These are phyloP conservation scores for Trachelus troglodyta DNA, from an alignment of 2,888 invertebrate species.

Conservation along the genomic window DNA sequence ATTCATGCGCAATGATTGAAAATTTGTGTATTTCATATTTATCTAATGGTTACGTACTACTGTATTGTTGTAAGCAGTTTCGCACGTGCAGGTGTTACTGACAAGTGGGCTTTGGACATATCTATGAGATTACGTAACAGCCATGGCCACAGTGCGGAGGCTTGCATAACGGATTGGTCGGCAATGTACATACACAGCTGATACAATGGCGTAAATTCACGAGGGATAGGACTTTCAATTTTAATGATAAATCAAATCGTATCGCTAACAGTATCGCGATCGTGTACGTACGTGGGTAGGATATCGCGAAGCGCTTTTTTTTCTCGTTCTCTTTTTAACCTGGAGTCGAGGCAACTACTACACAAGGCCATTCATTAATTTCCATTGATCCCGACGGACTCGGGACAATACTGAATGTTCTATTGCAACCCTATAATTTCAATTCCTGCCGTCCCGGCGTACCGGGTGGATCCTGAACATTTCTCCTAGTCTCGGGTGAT, in stretches of 20 bases:
- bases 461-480: conserved; percentile 13
- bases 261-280: not conserved
- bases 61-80: not conserved
- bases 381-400: conserved; percentile 40
- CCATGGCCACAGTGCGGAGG: not conserved
- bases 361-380: conserved; percentile 45
- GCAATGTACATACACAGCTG: not conserved
- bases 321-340: conserved; percentile 8
- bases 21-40: not conserved
- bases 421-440: conserved; percentile 45
- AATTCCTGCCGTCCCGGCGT: conserved; percentile 16
- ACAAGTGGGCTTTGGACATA: not conserved
- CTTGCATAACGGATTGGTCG: not conserved
- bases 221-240: not conserved
- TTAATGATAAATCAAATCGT: not conserved
- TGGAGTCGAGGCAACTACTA: conserved; percentile 37
- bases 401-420: conserved; percentile 45
- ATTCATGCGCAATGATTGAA: not conserved
- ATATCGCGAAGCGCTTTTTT: not conserved
- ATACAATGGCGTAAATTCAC: not conserved
- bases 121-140: conserved; percentile 8
- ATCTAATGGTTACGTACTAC: not conserved
- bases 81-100: conserved; percentile 2
- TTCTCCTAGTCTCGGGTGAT: conserved; percentile 25
- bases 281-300: not conserved